Conservation (phyloP, 2,113 vertebrate genomes). For the Gallinago media region DNA sequence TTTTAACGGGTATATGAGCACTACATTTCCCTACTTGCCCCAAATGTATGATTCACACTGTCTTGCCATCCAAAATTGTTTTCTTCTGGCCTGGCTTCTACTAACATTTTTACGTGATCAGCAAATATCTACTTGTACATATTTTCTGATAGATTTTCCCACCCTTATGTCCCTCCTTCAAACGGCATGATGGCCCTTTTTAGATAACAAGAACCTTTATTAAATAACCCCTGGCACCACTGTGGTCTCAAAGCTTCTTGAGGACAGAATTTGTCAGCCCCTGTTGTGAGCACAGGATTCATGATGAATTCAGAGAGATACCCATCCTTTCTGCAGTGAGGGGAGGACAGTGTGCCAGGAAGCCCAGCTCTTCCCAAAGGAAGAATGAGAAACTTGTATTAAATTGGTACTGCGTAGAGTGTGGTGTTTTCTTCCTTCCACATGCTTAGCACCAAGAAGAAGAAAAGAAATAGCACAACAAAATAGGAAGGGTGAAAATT, state of each 20-base stretch:
- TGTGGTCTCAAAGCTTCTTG: background rate
- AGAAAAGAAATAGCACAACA: background rate
- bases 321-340: background rate
- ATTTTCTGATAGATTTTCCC: background rate
- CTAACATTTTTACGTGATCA: background rate
- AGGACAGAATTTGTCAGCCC: background rate
- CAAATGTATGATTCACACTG: background rate
- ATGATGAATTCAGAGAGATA: background rate
- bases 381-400: background rate
- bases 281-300: background rate
- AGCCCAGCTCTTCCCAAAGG: background rate
- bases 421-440: background rate
- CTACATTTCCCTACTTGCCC: background rate
- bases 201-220: background rate
- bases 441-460: background rate
- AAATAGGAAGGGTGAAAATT: background rate
- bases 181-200: background rate
- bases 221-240: background rate
- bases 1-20: background rate
- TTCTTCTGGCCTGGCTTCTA: background rate
- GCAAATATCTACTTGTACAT: background rate
- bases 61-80: background rate
- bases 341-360: background rate
- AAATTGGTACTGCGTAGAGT: background rate
- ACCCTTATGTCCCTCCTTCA: background rate